Conservation (phyloP, 2,113 vertebrate genomes). For the Pterocles burchelli region DNA sequence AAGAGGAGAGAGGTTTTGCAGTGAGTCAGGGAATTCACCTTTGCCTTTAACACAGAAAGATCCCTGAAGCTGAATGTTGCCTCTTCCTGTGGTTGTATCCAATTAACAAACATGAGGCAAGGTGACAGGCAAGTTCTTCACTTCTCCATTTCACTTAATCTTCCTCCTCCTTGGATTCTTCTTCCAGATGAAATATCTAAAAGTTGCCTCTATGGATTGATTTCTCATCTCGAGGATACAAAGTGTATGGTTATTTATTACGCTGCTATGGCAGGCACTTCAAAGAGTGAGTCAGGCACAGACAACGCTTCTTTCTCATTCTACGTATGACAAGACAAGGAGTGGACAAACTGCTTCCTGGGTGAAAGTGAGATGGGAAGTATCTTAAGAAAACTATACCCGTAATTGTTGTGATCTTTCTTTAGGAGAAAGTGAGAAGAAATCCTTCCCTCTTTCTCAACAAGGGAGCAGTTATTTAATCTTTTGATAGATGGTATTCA, state of each 20-base stretch:
- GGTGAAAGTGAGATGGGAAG: not conserved
- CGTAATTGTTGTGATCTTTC: not conserved
- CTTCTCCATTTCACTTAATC: not conserved
- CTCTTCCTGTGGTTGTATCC: not conserved
- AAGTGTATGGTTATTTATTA: constrained; percentile 14
- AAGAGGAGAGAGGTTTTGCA: not conserved
- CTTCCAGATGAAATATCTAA: not conserved
- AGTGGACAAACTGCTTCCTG: not conserved
- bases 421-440: not conserved
- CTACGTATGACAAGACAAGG: not conserved
- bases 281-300: not conserved
- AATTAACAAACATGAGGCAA: constrained; percentile 25
- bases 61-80: not conserved
- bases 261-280: not conserved
- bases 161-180: not conserved
- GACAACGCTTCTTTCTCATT: not conserved
- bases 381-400: not conserved
- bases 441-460: not conserved
- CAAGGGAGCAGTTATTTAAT: not conserved
- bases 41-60: not conserved
- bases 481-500: not conserved
- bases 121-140: constrained; percentile 15
- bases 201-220: not conserved
- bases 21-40: not conserved
- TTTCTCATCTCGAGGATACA: constrained; percentile 8